Conservation (phyloP, 1,140 invertebrate species). For the Trichonephila inaurata region DNA sequence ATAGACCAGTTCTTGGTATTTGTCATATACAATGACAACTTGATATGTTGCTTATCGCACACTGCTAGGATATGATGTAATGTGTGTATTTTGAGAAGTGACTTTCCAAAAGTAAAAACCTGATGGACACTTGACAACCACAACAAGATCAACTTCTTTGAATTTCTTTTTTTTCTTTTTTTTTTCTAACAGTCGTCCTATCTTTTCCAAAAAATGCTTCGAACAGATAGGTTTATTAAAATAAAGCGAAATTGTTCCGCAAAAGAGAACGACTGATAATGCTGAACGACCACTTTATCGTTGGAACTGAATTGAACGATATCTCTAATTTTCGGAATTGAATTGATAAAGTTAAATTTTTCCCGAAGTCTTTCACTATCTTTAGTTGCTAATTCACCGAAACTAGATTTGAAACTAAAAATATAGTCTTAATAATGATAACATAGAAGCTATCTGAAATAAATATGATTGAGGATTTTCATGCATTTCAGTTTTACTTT, state of each 20-base stretch:
- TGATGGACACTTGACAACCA: not conserved
- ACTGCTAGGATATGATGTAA: not conserved
- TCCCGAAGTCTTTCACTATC: not conserved
- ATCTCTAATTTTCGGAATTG: conserved; percentile 12
- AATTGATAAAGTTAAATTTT: not conserved
- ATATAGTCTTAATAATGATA: not conserved
- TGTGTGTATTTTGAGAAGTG: not conserved
- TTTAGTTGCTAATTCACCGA: not conserved
- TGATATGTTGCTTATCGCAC: no score
- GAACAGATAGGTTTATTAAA: not conserved
- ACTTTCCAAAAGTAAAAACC: not conserved
- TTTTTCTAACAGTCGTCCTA: not conserved
- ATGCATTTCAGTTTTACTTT: not conserved
- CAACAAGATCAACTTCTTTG: not conserved
- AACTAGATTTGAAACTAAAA: conserved; percentile 1
- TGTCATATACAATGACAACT: no score
- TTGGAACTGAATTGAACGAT: not conserved
- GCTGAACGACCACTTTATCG: not conserved
- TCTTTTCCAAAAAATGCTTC: not conserved
- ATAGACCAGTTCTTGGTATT: no score
- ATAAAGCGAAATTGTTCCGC: not conserved
- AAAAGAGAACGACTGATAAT: not conserved
- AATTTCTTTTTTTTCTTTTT: no score
- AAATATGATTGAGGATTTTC: not conserved
- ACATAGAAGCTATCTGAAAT: not conserved